Base-by-base conservation (phyloP, 2,888 invertebrate genomes). In the Dynastes maya region DNA sequence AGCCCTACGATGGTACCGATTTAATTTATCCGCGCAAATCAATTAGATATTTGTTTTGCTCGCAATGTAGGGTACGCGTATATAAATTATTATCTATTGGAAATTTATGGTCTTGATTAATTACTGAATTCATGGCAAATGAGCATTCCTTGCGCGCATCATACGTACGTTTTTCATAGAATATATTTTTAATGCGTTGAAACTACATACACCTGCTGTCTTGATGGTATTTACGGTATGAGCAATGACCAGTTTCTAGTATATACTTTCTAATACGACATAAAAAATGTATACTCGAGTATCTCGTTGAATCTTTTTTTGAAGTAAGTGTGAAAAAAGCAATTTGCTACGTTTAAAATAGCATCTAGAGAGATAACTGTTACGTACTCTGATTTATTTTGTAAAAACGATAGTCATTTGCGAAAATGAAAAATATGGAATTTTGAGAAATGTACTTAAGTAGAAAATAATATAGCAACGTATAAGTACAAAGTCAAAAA, bases 21-120 rank as follows among this genome's bases (percentile, higher is more conserved):
- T 27, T 29, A 68, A 40, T 58, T 58, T 58, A 58, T 72, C 45
- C 16, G 4, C 9, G 37, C 40, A 58, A 58, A 72, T 58, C 58
- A 55, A 40, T 58, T 58, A 11, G 16, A 22, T 58, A 37, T 40
- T 58, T 72, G 58, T 58, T 72, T 72, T 58, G 58, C 22, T 32
- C 16, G 55, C 55, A 22, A 58, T 22, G 22, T 58, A 37, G n/a
- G 32, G 58, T 49, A 16, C 2, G 22, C 6, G 32, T 40, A 32
- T 37, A 72, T 6, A 45, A 45, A 45, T 45, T 45, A 45, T 45
- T 11, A 45, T 45, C 45, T 22, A 72, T 58, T 37, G 58, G 58
- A 58, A 72, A 40, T 72, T 22, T 11, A 58, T 16, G 72, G 8
- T 40, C 29, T 58, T 58, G 58, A 72, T 58, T 58, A 61, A 72